Percentiles rank a stretch among this genome's conserved stretches.
Evolutionary conservation across 2,797 vertebrate genomes (phyloP).

Genomic region (Xenopus petersii): DNA sequence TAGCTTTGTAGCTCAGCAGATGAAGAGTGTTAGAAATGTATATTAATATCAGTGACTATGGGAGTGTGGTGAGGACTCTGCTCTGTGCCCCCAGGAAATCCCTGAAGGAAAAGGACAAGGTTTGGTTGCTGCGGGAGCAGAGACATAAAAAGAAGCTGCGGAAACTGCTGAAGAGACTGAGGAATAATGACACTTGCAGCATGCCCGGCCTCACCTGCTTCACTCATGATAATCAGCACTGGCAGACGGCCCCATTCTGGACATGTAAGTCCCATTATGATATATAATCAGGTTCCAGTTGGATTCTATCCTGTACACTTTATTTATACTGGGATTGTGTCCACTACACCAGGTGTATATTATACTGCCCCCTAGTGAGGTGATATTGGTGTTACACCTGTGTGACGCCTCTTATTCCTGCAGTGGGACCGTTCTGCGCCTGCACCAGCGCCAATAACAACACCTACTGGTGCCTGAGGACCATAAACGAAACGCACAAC

Average conservation of each 20-base stretch:
- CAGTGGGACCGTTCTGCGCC: constrained; percentile 94
- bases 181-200: constrained; percentile 96
- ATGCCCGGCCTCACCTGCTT: constrained; percentile 98
- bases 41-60: too few species aligned
- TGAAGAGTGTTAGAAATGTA: too few species aligned
- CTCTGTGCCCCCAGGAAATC: constrained; percentile 73
- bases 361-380: too few species aligned
- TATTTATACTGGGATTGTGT: too few species aligned
- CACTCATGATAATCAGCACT: constrained; percentile 98
- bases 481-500: constrained; percentile 95
- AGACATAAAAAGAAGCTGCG: constrained; percentile 91
- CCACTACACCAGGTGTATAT: too few species aligned
- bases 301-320: too few species aligned
- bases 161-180: constrained; percentile 90
- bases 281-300: too few species aligned
- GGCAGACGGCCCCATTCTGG: constrained; percentile 96
- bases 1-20: too few species aligned
- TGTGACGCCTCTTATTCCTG: constrained; percentile 24
- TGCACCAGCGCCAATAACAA: constrained; percentile 98
- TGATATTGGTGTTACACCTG: too few species aligned
- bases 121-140: constrained; percentile 89
- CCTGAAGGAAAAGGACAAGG: constrained; percentile 77
- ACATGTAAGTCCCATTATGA: constrained; percentile 73
- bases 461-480: constrained; percentile 95
- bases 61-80: neutral